Percentiles rank a stretch among this genome's conserved stretches.
Conservation (phyloP, 2,113 vertebrate genomes). For the Mus musculus region DNA sequence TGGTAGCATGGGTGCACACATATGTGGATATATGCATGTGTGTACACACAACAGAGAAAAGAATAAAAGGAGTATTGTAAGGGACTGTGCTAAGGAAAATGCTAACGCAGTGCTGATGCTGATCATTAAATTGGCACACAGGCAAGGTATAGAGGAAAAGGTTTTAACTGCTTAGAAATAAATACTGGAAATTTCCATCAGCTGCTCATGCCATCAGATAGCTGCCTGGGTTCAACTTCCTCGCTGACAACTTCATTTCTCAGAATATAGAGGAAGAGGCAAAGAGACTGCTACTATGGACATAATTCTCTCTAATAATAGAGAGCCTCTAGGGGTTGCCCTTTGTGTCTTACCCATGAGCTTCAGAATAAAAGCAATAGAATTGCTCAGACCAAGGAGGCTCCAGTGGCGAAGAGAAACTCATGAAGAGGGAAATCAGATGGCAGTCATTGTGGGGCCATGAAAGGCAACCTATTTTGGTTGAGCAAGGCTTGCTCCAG, state of each 20-base stretch:
- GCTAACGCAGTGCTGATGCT: background rate
- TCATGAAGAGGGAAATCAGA: background rate
- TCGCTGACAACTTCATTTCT: slow-evolving; percentile 54
- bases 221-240: slow-evolving; percentile 22
- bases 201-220: background rate
- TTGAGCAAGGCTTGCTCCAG: too few species aligned
- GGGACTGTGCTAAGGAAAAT: background rate
- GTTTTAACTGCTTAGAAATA: background rate
- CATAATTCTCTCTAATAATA: background rate
- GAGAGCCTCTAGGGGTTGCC: background rate
- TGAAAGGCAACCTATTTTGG: too few species aligned
- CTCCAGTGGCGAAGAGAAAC: background rate
- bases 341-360: background rate
- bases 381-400: background rate
- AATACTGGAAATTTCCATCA: slow-evolving; percentile 27
- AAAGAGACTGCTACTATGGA: background rate
- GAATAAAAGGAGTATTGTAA: background rate
- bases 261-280: slow-evolving; percentile 48
- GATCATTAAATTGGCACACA: background rate
- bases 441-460: too few species aligned
- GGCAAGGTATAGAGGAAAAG: background rate
- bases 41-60: too few species aligned
- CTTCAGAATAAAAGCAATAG: background rate
- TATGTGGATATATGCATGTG: too few species aligned
- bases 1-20: accelerated